These are phyloP conservation scores for Sorex maritimensis DNA, from an alignment of 2,797 vertebrate species.

Conservation along the genomic window DNA sequence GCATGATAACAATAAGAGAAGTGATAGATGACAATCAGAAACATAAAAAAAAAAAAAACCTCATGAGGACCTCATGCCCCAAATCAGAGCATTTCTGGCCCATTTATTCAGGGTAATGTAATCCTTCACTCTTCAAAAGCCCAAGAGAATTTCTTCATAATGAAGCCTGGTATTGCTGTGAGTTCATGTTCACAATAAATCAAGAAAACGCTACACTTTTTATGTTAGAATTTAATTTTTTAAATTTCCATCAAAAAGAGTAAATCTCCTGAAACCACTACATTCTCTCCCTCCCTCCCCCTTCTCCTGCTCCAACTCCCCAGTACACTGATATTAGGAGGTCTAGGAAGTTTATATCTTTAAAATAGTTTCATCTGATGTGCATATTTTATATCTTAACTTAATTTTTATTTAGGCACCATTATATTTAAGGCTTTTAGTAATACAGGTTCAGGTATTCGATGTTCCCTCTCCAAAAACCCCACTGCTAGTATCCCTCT, in stretches of 20 bases:
- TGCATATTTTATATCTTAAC: not conserved
- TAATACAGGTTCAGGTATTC: no score
- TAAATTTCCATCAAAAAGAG: not conserved
- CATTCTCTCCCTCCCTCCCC: no score
- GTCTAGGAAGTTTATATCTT: no score
- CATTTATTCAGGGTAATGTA: not conserved
- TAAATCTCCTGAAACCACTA: not conserved
- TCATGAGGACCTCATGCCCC: not conserved
- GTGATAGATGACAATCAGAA: not conserved
- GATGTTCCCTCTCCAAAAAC: no score
- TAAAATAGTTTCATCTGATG: not conserved
- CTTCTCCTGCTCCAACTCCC: no score
- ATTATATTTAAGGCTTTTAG: no score
- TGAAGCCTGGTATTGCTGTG: not conserved
- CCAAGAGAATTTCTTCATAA: conserved; percentile 7
- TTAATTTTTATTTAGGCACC: not conserved
- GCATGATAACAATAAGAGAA: not conserved
- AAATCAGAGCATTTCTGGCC: not conserved
- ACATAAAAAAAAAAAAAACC: not conserved
- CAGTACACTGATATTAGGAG: no score
- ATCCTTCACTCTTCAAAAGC: not conserved
- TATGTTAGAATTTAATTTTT: no score
- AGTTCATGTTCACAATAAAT: not conserved
- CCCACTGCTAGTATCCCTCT: no score
- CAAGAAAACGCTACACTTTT: conserved; percentile 38